Base-by-base conservation (phyloP, 2,797 vertebrate species). In the Anabacerthia variegaticeps region DNA sequence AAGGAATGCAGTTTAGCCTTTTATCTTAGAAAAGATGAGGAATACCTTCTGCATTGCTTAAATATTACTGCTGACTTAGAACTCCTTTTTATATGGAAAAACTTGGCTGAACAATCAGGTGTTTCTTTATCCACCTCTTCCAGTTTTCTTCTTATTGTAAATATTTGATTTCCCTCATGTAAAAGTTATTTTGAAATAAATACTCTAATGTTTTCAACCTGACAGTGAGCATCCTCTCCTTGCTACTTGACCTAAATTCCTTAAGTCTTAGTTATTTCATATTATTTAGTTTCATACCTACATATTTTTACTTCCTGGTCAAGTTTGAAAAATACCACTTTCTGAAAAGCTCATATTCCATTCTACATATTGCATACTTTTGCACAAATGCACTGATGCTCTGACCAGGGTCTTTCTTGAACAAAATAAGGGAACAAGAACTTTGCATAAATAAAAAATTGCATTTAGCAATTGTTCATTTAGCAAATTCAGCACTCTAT, bases 401-500 rank as follows among this genome's bases (percentile, higher is more conserved):
- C 54, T 48, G 23, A 67, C 8, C 43, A 8, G 4, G 5, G 13
- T 56, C 21, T 11, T 85, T 39, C 23, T 82, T 74, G 19, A 81
- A 43, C 36, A 73, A 68, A 91, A 56, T 18, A 67, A 81, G 62
- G 15, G 23, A 93, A 58, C 2, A 66, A 63, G 24, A 83, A 55
- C 10, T 69, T 49, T 3, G 7, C 54, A 32, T 39, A 55, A 44
- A 9, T 46, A 61, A 69, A 68, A 68, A 37, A 39, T 13, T 44
- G 22, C 27, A 61, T 37, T 73, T 76, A 44, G 22, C 30, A 79
- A 44, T 32, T 88, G 36, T 87, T 75, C 59, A 34, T 55, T 81
- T 69, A 82, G 36, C 20, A 88, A 88, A 94, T 84, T 62, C 44
- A 55, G 54, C 18, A 79, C 22, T 62, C 22, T 62, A 46, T 51